Base-by-base conservation (phyloP, 2,113 vertebrate species). In the Rhea pennata region DNA sequence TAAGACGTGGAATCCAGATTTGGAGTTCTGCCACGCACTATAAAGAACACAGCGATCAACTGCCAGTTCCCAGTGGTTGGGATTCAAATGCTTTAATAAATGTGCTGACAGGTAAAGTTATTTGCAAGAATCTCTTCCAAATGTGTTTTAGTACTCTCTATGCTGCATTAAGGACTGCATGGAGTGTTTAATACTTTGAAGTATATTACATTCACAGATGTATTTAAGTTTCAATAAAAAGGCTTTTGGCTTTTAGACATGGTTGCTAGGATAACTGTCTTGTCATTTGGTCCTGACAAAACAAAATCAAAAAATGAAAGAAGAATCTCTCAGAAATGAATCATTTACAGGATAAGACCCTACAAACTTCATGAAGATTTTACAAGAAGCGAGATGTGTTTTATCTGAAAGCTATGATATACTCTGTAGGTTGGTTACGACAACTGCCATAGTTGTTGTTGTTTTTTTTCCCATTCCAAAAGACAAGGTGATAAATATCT, bases 161-260 rank as follows among this genome's bases (percentile, higher is more conserved):
- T 0, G 1, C 0, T 2, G 51, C 69, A 21, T 4, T 56, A 48
- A 69, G 61, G 56, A 46, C 12, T 8, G 56, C 67, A 54, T 0
- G 2, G 50, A 42, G 42, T 2, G 17, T 53, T 84, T 22, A 39
- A 17, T 9, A 50, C 79, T 1, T 36, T 51, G 29, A 36, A 64
- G 42, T 4, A 4, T 3, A 15, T 31, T 13, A 27, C 10, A 3
- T 15, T 56, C 42, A 26, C 8, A 27, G 64, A 58, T 0, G 5
- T 23, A 69, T 3, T 48, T 6, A 20, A 40, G 51, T 42, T 84
- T 66, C 61, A 80, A 76, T 22, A 42, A 23, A 71, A 51, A 66
- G 14, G 19, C 29, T 21, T 54, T 39, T 20, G 7, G n/a, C 44
- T 85, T 67, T 33, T 67, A n/a, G 59, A 36, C 4, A 19, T 0